A percentile compares a stretch with the other conserved stretches of the same genome.
phyloP scores from a whole-genome alignment of 2,797 vertebrate genomes.

The Etheostoma perlongum region DNA sequence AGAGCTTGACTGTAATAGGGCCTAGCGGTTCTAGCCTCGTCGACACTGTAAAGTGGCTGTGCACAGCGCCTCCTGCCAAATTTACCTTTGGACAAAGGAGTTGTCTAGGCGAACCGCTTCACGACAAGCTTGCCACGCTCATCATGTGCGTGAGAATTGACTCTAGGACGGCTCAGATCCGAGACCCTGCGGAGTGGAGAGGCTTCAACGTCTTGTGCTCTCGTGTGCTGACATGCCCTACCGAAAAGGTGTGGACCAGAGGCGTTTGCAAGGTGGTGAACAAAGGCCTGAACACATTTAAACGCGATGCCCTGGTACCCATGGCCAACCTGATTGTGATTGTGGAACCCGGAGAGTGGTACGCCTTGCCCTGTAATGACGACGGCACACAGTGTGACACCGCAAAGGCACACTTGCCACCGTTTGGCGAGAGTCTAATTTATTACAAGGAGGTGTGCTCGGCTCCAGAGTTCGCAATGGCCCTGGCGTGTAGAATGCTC shows the following conservation, averaged over 20 bases:
- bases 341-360: constrained; percentile 14
- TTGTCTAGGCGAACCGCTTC: rapidly evolving
- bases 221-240: not conserved
- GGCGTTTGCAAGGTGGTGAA: constrained; percentile 28
- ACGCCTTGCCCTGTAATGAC: not conserved
- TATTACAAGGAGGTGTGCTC: not conserved
- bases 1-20: too few species aligned
- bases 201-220: too few species aligned
- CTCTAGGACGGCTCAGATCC: not conserved
- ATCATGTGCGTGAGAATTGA: not conserved
- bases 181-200: too few species aligned
- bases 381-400: too few species aligned
- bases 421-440: too few species aligned
- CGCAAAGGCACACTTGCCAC: too few species aligned
- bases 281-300: not conserved
- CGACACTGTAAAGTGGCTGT: not conserved
- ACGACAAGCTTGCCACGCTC: too few species aligned
- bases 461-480: rapidly evolving
- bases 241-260: constrained; percentile 27
- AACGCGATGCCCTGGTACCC: not conserved
- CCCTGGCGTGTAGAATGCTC: constrained; percentile 2
- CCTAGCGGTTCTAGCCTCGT: rapidly evolving
- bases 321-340: constrained; percentile 9
- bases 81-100: not conserved
- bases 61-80: not conserved